Evolutionary conservation across 2,888 invertebrate genomes (phyloP).

Genomic region (Aphidius colemani): DNA sequence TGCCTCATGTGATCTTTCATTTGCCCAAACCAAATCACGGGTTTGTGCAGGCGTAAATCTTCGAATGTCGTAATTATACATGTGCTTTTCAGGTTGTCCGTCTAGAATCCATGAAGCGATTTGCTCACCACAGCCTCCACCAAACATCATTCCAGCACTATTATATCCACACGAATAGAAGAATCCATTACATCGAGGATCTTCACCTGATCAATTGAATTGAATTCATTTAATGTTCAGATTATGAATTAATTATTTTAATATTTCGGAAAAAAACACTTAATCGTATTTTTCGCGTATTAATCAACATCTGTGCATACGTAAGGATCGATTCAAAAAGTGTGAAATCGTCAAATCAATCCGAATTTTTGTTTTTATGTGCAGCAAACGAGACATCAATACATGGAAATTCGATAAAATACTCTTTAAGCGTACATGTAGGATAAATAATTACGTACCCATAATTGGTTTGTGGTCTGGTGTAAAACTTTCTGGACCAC

Average conservation of each 20-base stretch:
- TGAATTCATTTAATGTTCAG: neutral
- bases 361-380: no score
- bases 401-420: no score
- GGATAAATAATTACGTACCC: slow-evolving; percentile 61
- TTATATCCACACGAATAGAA: slow-evolving; percentile 90
- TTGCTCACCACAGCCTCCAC: slow-evolving; percentile 85
- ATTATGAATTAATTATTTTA: slow-evolving; percentile 15
- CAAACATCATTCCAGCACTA: slow-evolving; percentile 90
- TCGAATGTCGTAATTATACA: slow-evolving; percentile 85
- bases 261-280: no score
- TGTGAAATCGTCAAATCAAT: slow-evolving; percentile 4
- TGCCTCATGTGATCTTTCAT: slow-evolving; percentile 86
- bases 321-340: slow-evolving; percentile 5
- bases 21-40: slow-evolving; percentile 74
- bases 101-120: slow-evolving; percentile 83
- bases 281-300: no score
- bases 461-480: slow-evolving; percentile 88
- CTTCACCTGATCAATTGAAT: slow-evolving; percentile 50
- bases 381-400: no score
- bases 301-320: no score
- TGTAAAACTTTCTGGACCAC: slow-evolving; percentile 91
- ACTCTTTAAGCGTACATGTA: slow-evolving; percentile 12
- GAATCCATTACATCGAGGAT: slow-evolving; percentile 66
- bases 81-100: slow-evolving; percentile 82
- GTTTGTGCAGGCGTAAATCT: slow-evolving; percentile 79